Evolutionary conservation across 2,888 invertebrate species (phyloP), one percentile per base, ranked within the genome.

Genomic region (Melangyna quadrimaculata): DNA sequence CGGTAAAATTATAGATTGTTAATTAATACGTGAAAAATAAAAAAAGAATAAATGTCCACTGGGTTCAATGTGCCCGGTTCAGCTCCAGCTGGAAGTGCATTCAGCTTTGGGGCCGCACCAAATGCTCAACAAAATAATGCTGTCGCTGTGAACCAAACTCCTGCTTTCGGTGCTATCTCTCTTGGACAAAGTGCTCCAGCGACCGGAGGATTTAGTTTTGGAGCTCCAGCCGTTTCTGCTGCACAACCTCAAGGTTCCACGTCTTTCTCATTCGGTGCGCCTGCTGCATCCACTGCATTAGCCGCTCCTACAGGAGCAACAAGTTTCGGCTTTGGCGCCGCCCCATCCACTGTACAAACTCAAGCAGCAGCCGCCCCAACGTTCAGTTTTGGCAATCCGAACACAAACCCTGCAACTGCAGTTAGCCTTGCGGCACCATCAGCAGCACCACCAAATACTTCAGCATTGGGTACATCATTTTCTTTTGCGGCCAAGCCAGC

Each of bases 401-500:
- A 22, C 24, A 61, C 79, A 1, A 61, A 51, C 35, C 27, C 79
- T 14, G 7, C 72, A 6, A 43, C 89, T 9, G 74, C 75, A 12
- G 80, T 88, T 17, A 73, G 32, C 8, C 43, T 81, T 3, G 69
- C 81, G 10, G 27, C 48, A 59, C 43, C 87, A 12, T 19, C 73
- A 14, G 87, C 70, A 53, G 40, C 84, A n/a, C 32, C 77, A 12
- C 61, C 88, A 7, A 48, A 87, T 6, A 71, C 89, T 0, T 63
- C 88, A 22, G 79, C 89, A 0, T 27, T 88, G 0, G 82, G 89
- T 0, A 59, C 82, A 0, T 12, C 89, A 10, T 88, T 89, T 1
- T 77, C 77, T 8, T 91, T 91, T 37, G 89, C 84, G 6, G 89
- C 82, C 10, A 91, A 90, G 70, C 90, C 90, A 17, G 73, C 89